Base-by-base conservation (phyloP, 2,888 invertebrate genomes). In the Actias luna region DNA sequence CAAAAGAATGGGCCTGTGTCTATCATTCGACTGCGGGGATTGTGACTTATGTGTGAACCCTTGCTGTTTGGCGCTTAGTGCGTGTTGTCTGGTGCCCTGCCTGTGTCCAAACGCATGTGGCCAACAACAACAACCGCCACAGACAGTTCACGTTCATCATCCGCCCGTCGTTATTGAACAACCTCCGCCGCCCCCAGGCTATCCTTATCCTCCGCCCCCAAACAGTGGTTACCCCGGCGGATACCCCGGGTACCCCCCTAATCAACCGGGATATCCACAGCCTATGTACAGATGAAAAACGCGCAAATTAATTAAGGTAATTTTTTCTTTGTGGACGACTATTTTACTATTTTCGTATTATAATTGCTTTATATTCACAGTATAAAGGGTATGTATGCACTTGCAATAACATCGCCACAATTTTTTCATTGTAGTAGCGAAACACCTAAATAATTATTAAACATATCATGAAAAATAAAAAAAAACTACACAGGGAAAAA, bases 81-180 rank as follows among this genome's bases (percentile, higher is more conserved):
- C 92, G 0, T 91, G 91, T 72, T 92, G 92, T 69, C 76, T 91
- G 68, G 76, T 91, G 18, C 91, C 92, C 22, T 91, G 92, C 69
- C 75, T 88, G 63, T 92, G 92, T 63, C 90, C 91, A 1, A 91
- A 92, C 76, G 91, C 90, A 5, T 92, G 92, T 59, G 92, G 92
- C 0, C 88, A 86, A 65, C 89, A 90, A 46, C 83, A 85, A 16
- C 80, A 75, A 58, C 88, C 71, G 0, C 84, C 83, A 0, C 88
- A 84, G 62, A 83, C 85, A 0, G 82, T 90, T n/a, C 81, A 86
- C 50, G 78, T 89, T 1, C 91, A 90, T 31, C 91, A 88, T 2
- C 89, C 89, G 1, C 80, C 85, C 2, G 72, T 83, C 16, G 67
- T 85, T 42, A 71, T 88, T 14, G 82, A 87, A 22, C 85, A 86